phyloP scores from a whole-genome alignment of 2,888 invertebrate species.

The Thera britannica region DNA sequence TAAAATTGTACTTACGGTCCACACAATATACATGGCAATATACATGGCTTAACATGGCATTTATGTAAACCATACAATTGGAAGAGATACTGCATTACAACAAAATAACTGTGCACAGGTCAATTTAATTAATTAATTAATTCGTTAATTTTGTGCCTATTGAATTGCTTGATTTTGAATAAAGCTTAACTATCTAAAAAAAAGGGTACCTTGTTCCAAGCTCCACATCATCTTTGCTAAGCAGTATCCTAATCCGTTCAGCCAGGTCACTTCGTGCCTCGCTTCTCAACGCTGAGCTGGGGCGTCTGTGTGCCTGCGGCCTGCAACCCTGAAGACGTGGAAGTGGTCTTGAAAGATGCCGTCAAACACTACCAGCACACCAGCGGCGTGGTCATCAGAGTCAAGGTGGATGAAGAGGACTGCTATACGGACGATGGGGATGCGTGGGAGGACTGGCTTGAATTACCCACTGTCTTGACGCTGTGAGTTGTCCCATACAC shows the following conservation, averaged over 20 bases:
- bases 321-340: conserved; percentile 86
- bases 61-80: too few relatives aligned
- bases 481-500: conserved; percentile 57
- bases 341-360: conserved; percentile 83
- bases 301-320: conserved; percentile 88
- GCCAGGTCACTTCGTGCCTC: conserved; percentile 90
- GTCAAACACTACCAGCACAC: conserved; percentile 86
- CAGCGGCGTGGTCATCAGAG: conserved; percentile 83
- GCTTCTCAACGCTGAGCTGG: conserved; percentile 89
- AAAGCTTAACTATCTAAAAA: too few relatives aligned
- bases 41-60: too few relatives aligned
- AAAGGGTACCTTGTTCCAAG: too few relatives aligned
- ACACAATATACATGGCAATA: too few relatives aligned
- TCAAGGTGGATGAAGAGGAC: conserved; percentile 87
- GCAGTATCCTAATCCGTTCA: conserved; percentile 74
- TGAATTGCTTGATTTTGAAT: too few relatives aligned
- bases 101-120: too few relatives aligned
- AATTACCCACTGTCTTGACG: conserved; percentile 70
- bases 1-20: too few relatives aligned
- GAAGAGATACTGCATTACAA: too few relatives aligned
- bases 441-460: conserved; percentile 69
- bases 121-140: too few relatives aligned
- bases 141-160: too few relatives aligned
- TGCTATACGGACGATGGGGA: conserved; percentile 81
- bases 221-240: conserved; percentile 42